Evolutionary conservation across 2,113 vertebrate species (phyloP).

Genomic region (Corythornis vintsioides): DNA sequence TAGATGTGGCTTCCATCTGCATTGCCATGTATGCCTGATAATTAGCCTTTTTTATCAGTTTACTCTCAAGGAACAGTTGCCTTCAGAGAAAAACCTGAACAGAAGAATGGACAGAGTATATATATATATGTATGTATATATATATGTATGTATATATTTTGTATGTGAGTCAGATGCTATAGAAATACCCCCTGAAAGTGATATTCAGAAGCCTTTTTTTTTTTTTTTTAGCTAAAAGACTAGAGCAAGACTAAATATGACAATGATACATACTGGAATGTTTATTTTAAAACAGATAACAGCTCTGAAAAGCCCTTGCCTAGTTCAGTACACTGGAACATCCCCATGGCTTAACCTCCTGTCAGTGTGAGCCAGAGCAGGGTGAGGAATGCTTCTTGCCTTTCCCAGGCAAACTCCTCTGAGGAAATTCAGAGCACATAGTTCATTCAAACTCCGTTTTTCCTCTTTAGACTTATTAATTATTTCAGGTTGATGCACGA

Average conservation of each 20-base stretch:
- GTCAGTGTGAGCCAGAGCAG: slow-evolving; percentile 46
- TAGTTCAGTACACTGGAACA: slow-evolving; percentile 20
- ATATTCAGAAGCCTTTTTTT: slow-evolving; percentile 27
- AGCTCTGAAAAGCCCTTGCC: slow-evolving; percentile 39
- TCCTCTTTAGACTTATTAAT: slow-evolving; percentile 50
- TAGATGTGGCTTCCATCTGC: background rate
- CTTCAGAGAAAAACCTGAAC: background rate
- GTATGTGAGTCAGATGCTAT: background rate
- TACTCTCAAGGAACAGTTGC: slow-evolving; percentile 2
- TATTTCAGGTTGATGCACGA: slow-evolving; percentile 46
- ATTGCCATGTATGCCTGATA: background rate
- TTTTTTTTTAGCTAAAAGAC: background rate
- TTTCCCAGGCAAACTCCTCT: slow-evolving; percentile 15
- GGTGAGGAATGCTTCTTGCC: slow-evolving; percentile 50
- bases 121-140: background rate
- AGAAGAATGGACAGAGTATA: background rate
- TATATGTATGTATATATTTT: background rate
- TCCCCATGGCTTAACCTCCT: slow-evolving; percentile 44
- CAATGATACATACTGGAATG: slow-evolving; percentile 44
- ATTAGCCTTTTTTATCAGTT: background rate
- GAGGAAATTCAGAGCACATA: slow-evolving; percentile 41
- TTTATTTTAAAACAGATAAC: slow-evolving; percentile 62
- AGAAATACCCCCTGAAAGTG: background rate
- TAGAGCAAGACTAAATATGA: background rate
- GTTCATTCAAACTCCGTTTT: slow-evolving; percentile 20